phyloP scores from a whole-genome alignment of 2,113 vertebrate genomes.

The Podarcis muralis region DNA sequence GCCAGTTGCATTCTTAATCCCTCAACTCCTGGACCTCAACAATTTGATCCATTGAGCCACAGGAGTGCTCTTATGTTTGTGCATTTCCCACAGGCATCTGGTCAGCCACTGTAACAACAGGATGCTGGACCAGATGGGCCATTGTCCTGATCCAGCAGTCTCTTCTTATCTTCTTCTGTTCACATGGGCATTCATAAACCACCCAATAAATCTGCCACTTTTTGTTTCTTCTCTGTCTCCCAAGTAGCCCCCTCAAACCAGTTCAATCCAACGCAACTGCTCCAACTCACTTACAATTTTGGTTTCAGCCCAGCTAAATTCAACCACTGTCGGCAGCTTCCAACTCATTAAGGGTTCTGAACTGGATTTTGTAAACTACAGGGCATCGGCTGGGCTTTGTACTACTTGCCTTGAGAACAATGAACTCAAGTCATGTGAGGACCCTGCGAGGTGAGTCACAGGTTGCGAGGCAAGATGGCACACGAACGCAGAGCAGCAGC shows the following conservation, averaged over 20 bases:
- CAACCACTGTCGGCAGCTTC: background rate
- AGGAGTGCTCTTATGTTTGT: too few relatives aligned
- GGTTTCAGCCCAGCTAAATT: background rate
- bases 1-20: background rate
- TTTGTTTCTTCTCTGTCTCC: background rate
- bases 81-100: too few relatives aligned
- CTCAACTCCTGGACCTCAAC: background rate
- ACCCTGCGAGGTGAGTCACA: conserved; percentile 15
- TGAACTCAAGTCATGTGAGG: conserved; percentile 5
- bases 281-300: background rate
- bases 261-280: background rate
- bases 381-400: background rate
- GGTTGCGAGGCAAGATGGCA: background rate
- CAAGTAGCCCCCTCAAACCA: background rate
- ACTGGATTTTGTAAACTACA: background rate
- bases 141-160: too few relatives aligned
- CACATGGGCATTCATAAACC: background rate
- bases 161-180: too few relatives aligned
- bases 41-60: background rate
- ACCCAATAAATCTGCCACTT: background rate
- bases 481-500: background rate
- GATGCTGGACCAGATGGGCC: too few relatives aligned
- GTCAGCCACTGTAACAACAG: too few relatives aligned
- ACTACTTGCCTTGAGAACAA: background rate
- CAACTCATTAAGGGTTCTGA: background rate